Conservation (phyloP, 2,888 invertebrate genomes). For the Noctuana brunneofusca region DNA sequence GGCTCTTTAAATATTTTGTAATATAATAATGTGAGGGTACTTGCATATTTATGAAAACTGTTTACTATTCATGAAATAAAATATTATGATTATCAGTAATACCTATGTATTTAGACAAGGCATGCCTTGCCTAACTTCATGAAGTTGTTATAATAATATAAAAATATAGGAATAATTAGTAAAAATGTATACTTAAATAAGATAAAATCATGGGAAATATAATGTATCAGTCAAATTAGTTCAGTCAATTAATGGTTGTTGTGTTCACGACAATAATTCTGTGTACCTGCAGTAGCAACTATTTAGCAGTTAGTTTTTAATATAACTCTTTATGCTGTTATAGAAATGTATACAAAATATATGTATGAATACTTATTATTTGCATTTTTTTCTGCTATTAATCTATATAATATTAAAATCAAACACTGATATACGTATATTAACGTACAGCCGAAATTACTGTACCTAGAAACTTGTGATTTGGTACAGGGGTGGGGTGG, state of each 20-base stretch:
- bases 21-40: not conserved
- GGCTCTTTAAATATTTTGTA: not conserved
- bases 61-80: not conserved
- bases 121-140: no score
- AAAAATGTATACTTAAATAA: not conserved
- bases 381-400: not conserved
- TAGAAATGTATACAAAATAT: conserved; percentile 27
- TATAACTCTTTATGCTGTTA: conserved; percentile 13
- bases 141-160: no score
- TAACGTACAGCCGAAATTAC: no score
- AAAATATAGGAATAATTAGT: not conserved
- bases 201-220: not conserved
- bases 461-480: no score
- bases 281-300: conserved; percentile 9
- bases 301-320: conserved; percentile 18
- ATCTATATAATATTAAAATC: no score
- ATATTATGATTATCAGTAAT: no score
- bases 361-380: conserved; percentile 9
- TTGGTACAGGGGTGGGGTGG: no score
- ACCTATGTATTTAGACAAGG: no score
- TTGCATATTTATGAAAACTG: not conserved
- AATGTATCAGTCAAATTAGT: conserved; percentile 23
- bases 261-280: conserved; percentile 31
- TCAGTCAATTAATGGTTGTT: conserved; percentile 15
- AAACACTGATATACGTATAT: no score